Base-by-base conservation (phyloP, 30 jellyfish, hydroid and myxozoan genomes). In the Sanderia malayensis region DNA sequence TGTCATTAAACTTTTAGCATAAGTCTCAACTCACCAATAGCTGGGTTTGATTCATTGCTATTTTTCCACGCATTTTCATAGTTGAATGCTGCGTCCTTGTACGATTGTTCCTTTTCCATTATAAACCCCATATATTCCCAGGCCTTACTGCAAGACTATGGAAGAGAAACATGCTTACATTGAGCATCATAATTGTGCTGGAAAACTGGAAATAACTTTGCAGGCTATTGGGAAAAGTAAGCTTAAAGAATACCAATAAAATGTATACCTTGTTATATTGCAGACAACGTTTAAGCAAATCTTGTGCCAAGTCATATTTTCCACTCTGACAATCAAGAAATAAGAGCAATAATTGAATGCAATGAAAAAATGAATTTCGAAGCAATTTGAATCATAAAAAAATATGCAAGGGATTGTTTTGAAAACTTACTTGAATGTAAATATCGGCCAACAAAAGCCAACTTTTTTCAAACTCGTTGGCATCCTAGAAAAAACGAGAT, bases 81-180 rank as follows among this genome's bases (percentile, higher is more conserved):
- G 46, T 92, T 71, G 71, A 19, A 70, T 10, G 98, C 95, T 1
- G 98, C 98, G 49, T 92, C 98, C 60, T 80, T 85, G 65, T 92
- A 92, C 18, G 95, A 70, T 59, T 92, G 98, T 76, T 92, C 98
- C 61, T 92, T 92, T 68, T 92, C 98, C 98, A 92, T 92, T 21
- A 92, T 92, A 49, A 92, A 92, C 22, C 98, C 98, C 93, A 85
- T 76, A 46, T 92, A 92, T 64, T 92, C 98, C 98, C 98, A 92
- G 4, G 98, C 98, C 60, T 92, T 92, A 46, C 93, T 84, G 82
- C 98, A 92, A 65, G 97, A 86, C 98, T 92, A 27, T n/a, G n/a
- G n/a, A n/a, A n/a, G n/a, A n/a, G n/a, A n/a, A n/a, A n/a, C n/a
- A n/a, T n/a, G n/a, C n/a, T n/a, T n/a, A n/a, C n/a, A n/a, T n/a